Percentiles rank a stretch among this genome's conserved stretches.
These are phyloP conservation scores for Leptinotarsa juncta DNA, from an alignment of 2,888 invertebrate species.

Conservation along the genomic window DNA sequence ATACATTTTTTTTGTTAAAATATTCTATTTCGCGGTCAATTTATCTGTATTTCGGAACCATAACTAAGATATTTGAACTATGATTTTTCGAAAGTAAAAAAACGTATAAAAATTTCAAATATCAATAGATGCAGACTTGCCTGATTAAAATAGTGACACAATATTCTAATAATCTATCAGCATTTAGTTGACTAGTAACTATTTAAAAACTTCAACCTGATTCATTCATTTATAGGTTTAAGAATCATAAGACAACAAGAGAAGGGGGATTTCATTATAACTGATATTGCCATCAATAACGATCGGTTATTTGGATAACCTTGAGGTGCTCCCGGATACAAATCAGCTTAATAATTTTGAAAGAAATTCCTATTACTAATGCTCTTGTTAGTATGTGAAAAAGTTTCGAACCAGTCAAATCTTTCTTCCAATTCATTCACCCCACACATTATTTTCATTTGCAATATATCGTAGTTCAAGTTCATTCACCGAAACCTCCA, in stretches of 20 bases:
- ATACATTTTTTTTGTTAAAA: too few species aligned
- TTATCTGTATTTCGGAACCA: too few species aligned
- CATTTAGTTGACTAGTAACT: not conserved
- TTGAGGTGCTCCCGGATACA: not conserved
- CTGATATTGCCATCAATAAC: not conserved
- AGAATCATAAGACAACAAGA: not conserved
- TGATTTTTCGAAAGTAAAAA: not conserved
- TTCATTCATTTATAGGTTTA: not conserved
- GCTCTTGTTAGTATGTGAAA: too few species aligned
- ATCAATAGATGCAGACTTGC: not conserved
- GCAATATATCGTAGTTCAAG: too few species aligned
- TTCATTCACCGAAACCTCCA: too few species aligned
- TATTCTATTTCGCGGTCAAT: too few species aligned
- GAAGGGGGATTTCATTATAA: not conserved
- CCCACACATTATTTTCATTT: too few species aligned
- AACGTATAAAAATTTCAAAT: not conserved
- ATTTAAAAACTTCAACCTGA: not conserved
- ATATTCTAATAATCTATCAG: not conserved
- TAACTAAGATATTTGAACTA: too few species aligned
- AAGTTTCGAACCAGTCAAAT: too few species aligned
- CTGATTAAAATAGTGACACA: not conserved
- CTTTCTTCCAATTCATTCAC: too few species aligned
- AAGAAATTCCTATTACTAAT: not conserved
- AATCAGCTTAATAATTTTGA: not conserved
- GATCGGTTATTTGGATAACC: slow-evolving; percentile 1